These are phyloP conservation scores for Arion vulgaris DNA, from an alignment of 1,140 invertebrate species.

Conservation along the genomic window DNA sequence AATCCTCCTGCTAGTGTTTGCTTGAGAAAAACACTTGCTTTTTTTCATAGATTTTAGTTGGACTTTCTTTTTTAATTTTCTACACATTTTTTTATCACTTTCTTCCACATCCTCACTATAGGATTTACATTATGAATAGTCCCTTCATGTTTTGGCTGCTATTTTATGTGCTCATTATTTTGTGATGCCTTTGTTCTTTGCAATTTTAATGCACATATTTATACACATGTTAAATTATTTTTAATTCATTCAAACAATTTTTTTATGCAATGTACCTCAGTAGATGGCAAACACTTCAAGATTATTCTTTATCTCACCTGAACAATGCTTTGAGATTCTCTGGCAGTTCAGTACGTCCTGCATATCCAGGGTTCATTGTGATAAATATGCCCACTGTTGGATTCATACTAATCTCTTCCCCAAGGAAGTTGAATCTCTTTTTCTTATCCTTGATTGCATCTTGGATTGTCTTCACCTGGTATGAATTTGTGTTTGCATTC, in stretches of 20 bases:
- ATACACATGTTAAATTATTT: not conserved
- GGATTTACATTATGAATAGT: no score
- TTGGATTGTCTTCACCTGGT: constrained; percentile 86
- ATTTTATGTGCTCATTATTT: no score
- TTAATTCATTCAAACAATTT: not conserved
- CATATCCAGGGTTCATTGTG: constrained; percentile 97
- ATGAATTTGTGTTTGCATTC: not conserved
- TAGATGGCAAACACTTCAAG: not conserved
- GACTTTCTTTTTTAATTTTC: no score
- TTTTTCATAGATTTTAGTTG: no score
- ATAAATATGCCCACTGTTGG: constrained; percentile 95
- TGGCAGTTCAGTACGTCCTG: constrained; percentile 91
- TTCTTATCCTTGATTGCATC: constrained; percentile 95
- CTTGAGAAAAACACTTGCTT: no score
- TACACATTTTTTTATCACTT: no score
- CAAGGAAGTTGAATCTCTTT: constrained; percentile 91
- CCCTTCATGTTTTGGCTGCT: no score
- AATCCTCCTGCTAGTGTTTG: no score
- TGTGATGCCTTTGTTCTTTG: no score
- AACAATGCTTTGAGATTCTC: constrained; percentile 93
- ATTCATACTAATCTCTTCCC: constrained; percentile 87
- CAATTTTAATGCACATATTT: no score
- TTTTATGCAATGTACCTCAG: not conserved
- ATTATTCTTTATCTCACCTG: constrained; percentile 71
- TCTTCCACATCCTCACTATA: no score